Percentiles rank a stretch among this genome's conserved stretches.
These are phyloP conservation scores for Dinoponera quadriceps DNA, from an alignment of 1,140 invertebrate genomes.

Conservation along the genomic window DNA sequence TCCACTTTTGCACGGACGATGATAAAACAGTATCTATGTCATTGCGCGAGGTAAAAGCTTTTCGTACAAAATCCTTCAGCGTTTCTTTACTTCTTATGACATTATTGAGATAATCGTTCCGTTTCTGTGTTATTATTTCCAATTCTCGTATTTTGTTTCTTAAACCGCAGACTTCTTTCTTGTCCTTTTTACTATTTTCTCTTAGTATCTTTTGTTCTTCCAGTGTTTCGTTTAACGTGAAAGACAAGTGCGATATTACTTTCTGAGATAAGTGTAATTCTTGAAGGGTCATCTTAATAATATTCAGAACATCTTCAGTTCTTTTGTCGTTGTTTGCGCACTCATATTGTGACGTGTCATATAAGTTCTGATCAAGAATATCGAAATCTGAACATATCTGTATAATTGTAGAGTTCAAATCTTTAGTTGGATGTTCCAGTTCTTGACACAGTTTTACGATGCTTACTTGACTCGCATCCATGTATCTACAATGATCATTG, in stretches of 20 bases:
- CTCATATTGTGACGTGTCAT: not conserved
- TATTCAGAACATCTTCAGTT: slow-evolving; percentile 43
- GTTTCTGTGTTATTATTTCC: slow-evolving; percentile 63
- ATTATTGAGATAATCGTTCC: slow-evolving; percentile 63
- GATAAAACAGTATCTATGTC: slow-evolving; percentile 71
- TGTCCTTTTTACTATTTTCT: slow-evolving; percentile 45
- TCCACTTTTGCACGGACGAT: slow-evolving; percentile 68
- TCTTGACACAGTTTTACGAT: slow-evolving; percentile 62
- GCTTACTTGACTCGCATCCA: slow-evolving; percentile 39
- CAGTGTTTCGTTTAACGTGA: slow-evolving; percentile 59
- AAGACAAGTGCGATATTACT: slow-evolving; percentile 59
- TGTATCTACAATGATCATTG: slow-evolving; percentile 30
- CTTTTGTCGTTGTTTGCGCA: slow-evolving; percentile 20
- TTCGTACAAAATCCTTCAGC: slow-evolving; percentile 71
- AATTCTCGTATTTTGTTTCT: slow-evolving; percentile 61
- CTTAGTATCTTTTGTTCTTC: slow-evolving; percentile 55
- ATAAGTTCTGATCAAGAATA: not conserved
- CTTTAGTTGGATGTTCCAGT: slow-evolving; percentile 53
- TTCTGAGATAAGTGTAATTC: slow-evolving; percentile 42
- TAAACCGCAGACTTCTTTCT: slow-evolving; percentile 58
- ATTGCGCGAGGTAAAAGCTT: slow-evolving; percentile 65
- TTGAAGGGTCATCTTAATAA: slow-evolving; percentile 41
- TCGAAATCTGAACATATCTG: slow-evolving; percentile 28
- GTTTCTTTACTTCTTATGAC: slow-evolving; percentile 72
- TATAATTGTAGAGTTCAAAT: slow-evolving; percentile 51